Percentiles rank a stretch among this genome's conserved stretches.
Conservation (phyloP, 2,113 vertebrate genomes). For the Corythornis cristatus region DNA sequence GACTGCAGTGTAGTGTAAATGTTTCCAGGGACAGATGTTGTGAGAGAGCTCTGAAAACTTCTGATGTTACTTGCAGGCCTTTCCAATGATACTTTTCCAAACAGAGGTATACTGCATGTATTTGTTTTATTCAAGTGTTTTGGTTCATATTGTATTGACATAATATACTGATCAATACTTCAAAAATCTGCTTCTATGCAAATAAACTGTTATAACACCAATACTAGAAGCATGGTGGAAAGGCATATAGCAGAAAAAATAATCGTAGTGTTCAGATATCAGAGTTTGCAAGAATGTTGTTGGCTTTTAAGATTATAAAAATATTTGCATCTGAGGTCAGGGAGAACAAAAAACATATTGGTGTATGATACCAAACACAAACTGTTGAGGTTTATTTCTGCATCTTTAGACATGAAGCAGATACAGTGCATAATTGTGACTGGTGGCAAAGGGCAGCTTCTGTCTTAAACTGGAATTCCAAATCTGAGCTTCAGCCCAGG, state of each 20-base stretch:
- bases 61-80: not conserved
- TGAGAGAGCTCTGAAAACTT: not conserved
- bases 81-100: conserved; percentile 9
- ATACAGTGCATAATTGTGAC: not conserved
- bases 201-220: not conserved
- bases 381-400: not conserved
- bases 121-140: not conserved
- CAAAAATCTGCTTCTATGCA: not conserved
- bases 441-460: not conserved
- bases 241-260: not conserved
- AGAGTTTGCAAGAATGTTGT: not conserved
- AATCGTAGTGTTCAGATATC: not conserved
- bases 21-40: conserved; percentile 51
- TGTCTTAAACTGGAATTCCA: not conserved
- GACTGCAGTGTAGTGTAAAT: conserved; percentile 31
- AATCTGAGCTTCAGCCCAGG: not conserved
- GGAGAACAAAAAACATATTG: not conserved
- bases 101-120: not conserved
- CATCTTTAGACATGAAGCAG: not conserved
- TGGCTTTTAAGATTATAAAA: not conserved
- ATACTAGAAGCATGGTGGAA: not conserved
- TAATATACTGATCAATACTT: not conserved
- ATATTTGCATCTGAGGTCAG: not conserved
- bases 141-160: not conserved
- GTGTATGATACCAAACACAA: not conserved